These are phyloP conservation scores for Neosalanx taihuensis DNA, from an alignment of 2,797 vertebrate genomes.

Conservation along the genomic window DNA sequence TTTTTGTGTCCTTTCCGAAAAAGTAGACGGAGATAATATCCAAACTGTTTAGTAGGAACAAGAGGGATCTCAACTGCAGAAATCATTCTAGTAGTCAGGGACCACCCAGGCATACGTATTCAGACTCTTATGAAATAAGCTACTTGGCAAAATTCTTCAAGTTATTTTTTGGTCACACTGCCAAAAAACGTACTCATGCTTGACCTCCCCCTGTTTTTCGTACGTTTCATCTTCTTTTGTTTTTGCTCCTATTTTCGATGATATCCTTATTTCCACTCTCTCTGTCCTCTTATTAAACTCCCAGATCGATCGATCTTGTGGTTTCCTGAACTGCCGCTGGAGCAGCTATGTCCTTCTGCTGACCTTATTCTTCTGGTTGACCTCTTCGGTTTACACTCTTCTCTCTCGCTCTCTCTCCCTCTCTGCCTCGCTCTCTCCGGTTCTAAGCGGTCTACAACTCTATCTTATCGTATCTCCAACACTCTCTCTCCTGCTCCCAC, in stretches of 20 bases:
- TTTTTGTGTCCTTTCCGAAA: no score
- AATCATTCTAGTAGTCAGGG: conserved; percentile 58
- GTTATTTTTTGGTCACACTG: conserved; percentile 57
- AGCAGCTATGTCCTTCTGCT: conserved; percentile 42
- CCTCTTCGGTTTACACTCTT: neutral
- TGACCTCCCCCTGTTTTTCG: conserved; percentile 23
- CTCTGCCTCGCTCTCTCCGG: conserved; percentile 21
- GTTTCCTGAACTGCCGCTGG: conserved; percentile 16
- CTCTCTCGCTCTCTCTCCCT: conserved; percentile 12
- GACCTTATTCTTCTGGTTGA: conserved; percentile 16
- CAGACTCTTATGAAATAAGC: conserved; percentile 55
- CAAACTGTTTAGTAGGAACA: conserved; percentile 24
- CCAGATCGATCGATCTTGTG: conserved; percentile 59
- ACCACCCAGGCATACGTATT: conserved; percentile 67
- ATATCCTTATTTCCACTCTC: conserved; percentile 50
- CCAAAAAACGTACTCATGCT: conserved; percentile 58
- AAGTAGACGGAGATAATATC: no score
- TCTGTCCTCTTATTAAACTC: conserved; percentile 52
- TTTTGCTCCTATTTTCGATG: conserved; percentile 45
- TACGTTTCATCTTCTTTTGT: no score
- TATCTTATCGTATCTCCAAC: no score
- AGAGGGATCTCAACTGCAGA: conserved; percentile 46
- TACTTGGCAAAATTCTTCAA: conserved; percentile 60
- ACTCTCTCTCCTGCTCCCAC: neutral
- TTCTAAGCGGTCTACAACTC: no score